Percentiles rank a stretch among this genome's conserved stretches.
Evolutionary conservation across 2,888 invertebrate species (phyloP).

Genomic region (Epinotia bilunana): DNA sequence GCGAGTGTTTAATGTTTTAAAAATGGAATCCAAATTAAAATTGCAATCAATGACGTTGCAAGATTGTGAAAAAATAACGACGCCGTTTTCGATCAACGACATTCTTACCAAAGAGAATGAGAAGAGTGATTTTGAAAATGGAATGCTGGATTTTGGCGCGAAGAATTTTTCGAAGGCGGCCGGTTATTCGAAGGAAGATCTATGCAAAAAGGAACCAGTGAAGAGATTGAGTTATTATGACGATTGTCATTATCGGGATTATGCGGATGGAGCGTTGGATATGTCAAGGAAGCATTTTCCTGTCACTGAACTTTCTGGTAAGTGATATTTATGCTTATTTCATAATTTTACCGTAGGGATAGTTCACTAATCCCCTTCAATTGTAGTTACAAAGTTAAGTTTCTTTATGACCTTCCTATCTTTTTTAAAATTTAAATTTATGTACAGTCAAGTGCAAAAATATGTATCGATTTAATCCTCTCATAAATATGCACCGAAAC

Average conservation of each 20-base stretch:
- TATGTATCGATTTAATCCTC: too few species aligned
- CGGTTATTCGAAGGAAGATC: constrained; percentile 63
- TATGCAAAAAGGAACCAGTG: constrained; percentile 70
- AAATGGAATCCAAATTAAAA: constrained; percentile 79
- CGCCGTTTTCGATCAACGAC: constrained; percentile 90
- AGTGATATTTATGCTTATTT: constrained; percentile 33
- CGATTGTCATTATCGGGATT: constrained; percentile 72
- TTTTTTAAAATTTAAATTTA: too few species aligned
- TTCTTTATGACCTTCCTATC: too few species aligned
- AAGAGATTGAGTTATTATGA: constrained; percentile 77
- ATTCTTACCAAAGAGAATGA: constrained; percentile 86
- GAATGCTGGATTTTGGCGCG: constrained; percentile 71
- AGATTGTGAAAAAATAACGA: constrained; percentile 81
- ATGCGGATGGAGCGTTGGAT: constrained; percentile 74
- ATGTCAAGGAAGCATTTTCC: constrained; percentile 80
- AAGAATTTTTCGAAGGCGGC: constrained; percentile 67
- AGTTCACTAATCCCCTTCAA: neutral
- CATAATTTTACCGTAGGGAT: neutral
- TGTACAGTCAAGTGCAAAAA: too few species aligned
- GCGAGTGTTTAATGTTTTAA: constrained; percentile 61
- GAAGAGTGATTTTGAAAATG: constrained; percentile 76
- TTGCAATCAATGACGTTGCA: constrained; percentile 62
- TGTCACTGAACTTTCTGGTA: constrained; percentile 79
- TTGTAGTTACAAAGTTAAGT: too few species aligned
- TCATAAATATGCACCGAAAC: too few species aligned